Percentiles rank a stretch among this genome's conserved stretches.
Conservation (phyloP, 2,888 invertebrate genomes). For the Cephus spinipes region DNA sequence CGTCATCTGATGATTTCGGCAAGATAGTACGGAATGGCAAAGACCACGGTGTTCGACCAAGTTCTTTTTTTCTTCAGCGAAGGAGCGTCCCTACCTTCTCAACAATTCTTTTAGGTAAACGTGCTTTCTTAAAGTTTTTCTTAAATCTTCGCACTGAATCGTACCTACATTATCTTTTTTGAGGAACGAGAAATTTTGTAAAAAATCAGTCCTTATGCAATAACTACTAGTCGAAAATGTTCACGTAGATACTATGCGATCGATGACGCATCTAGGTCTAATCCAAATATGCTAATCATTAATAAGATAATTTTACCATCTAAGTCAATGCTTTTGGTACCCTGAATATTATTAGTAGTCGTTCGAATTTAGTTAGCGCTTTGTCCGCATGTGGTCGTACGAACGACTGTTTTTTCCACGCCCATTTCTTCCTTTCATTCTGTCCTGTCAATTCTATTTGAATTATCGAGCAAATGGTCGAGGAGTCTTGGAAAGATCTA, state of each 20-base stretch:
- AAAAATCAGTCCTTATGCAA: neutral
- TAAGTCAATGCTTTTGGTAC: slow-evolving; percentile 45
- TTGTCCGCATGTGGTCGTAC: neutral
- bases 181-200: neutral
- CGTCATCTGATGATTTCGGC: neutral
- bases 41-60: neutral
- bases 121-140: slow-evolving; percentile 12
- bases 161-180: neutral
- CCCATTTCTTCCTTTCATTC: neutral
- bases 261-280: slow-evolving; percentile 42
- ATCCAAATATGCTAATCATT: slow-evolving; percentile 41
- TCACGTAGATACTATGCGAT: slow-evolving; percentile 29
- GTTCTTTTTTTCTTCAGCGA: neutral
- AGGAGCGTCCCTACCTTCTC: neutral
- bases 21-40: neutral
- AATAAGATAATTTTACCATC: slow-evolving; percentile 37
- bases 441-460: neutral
- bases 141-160: neutral
- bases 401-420: neutral
- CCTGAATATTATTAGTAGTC: slow-evolving; percentile 37
- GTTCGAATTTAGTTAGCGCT: slow-evolving; percentile 31
- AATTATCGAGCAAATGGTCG: neutral
- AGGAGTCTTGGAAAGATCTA: too few relatives aligned
- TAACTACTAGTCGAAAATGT: slow-evolving; percentile 18
- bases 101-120: neutral